Conservation (phyloP, 2,888 invertebrate species). For the Oscheius sp. region DNA sequence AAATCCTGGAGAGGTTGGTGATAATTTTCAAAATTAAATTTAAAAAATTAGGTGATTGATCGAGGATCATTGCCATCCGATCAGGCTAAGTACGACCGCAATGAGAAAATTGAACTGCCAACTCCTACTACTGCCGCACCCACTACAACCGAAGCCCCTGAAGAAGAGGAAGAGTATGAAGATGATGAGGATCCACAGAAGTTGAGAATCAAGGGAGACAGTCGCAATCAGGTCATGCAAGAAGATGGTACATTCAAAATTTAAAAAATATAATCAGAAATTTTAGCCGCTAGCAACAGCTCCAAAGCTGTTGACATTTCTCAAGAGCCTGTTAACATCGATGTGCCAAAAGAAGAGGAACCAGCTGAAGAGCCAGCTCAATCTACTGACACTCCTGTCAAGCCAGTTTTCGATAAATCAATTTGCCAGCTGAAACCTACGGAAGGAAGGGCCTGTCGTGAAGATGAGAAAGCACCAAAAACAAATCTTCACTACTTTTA, state of each 20-base stretch:
- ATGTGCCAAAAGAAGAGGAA: constrained; percentile 30
- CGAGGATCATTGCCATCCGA: constrained; percentile 55
- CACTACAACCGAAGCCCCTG: background rate
- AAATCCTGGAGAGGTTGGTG: constrained; percentile 57
- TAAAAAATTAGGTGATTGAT: constrained; percentile 41
- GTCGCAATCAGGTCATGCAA: constrained; percentile 32
- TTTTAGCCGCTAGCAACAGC: constrained; percentile 33
- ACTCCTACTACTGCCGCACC: constrained; percentile 2
- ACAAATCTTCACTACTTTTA: constrained; percentile 69
- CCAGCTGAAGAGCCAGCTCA: constrained; percentile 41
- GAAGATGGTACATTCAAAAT: constrained; percentile 23
- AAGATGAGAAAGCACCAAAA: constrained; percentile 57
- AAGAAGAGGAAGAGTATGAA: constrained; percentile 36
- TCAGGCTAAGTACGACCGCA: constrained; percentile 6
- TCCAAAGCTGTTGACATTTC: constrained; percentile 37
- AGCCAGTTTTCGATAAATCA: constrained; percentile 39
- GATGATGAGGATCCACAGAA: constrained; percentile 42
- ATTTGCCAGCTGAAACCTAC: constrained; percentile 60
- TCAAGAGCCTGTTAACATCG: constrained; percentile 46
- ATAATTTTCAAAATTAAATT: background rate
- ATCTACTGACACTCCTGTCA: constrained; percentile 30
- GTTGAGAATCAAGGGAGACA: constrained; percentile 37
- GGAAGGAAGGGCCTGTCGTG: constrained; percentile 63
- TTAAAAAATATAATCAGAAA: background rate
- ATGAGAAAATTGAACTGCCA: background rate